Evolutionary conservation across 2,888 invertebrate genomes (phyloP).

Genomic region (Darwinula stevensoni): DNA sequence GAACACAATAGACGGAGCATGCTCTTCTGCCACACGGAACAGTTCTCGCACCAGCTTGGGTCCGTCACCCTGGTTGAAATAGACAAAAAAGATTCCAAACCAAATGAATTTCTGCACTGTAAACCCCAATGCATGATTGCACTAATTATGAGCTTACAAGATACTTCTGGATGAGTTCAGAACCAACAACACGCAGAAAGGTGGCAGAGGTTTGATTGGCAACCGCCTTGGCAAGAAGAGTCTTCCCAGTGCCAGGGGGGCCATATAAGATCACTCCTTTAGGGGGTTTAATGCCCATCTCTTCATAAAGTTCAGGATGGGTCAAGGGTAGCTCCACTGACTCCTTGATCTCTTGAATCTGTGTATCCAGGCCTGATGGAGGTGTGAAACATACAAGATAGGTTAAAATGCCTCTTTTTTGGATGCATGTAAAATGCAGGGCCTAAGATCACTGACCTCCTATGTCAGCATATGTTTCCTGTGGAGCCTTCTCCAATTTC

Average conservation of each 20-base stretch:
- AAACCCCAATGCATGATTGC: too few relatives aligned
- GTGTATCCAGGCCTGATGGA: conserved; percentile 67
- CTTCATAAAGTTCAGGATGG: conserved; percentile 98
- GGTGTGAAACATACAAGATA: too few relatives aligned
- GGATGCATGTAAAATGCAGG: too few relatives aligned
- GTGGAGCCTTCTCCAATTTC: conserved; percentile 98
- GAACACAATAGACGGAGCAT: conserved; percentile 96
- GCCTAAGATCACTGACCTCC: conserved; percentile 28
- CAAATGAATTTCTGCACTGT: too few relatives aligned
- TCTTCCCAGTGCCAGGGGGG: conserved; percentile 93
- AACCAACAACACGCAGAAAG: conserved; percentile 93
- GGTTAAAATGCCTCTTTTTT: too few relatives aligned
- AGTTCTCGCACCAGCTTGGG: conserved; percentile 91
- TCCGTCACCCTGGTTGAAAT: conserved; percentile 49
- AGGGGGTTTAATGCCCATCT: conserved; percentile 98
- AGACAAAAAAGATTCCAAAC: neutral
- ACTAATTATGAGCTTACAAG: too few relatives aligned
- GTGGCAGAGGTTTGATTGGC: conserved; percentile 99
- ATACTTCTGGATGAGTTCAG: conserved; percentile 95
- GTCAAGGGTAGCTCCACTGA: conserved; percentile 93
- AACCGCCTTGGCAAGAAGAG: conserved; percentile 88
- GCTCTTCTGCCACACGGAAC: conserved; percentile 96
- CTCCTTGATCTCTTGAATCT: conserved; percentile 94
- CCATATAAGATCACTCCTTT: conserved; percentile 97
- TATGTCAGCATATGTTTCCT: conserved; percentile 97